Percentiles rank a stretch among this genome's conserved stretches.
Evolutionary conservation across 2,797 vertebrate species (phyloP).

Genomic region (Premnoplex brunnescens): DNA sequence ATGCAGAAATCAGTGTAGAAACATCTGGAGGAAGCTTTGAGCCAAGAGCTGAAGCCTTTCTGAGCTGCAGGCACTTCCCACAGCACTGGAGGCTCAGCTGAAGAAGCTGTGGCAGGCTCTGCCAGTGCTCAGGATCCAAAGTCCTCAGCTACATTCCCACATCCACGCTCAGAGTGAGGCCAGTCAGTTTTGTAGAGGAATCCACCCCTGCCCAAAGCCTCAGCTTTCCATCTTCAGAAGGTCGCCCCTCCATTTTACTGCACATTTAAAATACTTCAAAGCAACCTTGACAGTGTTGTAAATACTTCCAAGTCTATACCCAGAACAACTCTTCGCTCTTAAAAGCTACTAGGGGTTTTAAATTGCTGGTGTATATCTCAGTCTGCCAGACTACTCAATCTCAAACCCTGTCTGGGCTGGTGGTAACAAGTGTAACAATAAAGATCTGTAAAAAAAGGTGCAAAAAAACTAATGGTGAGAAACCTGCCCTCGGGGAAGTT

Average conservation of each 20-base stretch:
- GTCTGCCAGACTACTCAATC: neutral
- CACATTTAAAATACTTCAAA: neutral
- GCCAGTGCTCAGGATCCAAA: neutral
- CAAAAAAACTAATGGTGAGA: neutral
- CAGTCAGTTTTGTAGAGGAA: neutral
- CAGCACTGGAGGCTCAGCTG: neutral
- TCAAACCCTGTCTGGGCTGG: neutral
- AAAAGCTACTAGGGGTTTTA: neutral
- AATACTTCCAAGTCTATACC: neutral
- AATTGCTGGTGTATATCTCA: neutral
- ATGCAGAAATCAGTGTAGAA: neutral
- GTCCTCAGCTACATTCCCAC: neutral
- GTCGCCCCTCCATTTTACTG: neutral
- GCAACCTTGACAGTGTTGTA: neutral
- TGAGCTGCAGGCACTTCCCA: neutral
- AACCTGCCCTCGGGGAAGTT: neutral
- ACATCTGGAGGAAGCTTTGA: neutral
- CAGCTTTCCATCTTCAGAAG: neutral
- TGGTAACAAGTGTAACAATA: neutral
- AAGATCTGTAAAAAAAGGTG: accelerated
- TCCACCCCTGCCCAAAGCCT: accelerated
- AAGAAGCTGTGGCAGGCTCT: neutral
- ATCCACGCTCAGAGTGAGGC: neutral
- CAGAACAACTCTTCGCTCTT: neutral
- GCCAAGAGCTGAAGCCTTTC: neutral